Evolutionary conservation across 2,113 vertebrate species (phyloP).

Genomic region (Candoia aspera): DNA sequence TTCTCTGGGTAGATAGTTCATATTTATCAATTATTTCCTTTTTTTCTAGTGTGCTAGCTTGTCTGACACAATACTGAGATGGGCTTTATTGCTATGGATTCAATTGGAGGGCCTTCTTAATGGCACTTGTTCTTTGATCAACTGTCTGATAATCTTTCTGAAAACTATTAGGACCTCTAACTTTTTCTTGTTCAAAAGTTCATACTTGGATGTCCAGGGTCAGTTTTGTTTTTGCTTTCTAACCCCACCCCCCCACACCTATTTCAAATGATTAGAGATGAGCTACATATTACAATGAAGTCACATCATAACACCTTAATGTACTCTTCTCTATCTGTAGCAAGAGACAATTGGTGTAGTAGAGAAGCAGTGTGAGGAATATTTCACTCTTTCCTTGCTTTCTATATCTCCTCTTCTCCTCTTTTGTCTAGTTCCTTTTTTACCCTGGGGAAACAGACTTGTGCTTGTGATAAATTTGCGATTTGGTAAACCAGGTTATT

Average conservation of each 20-base stretch:
- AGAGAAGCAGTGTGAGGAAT: neutral
- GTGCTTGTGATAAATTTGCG: neutral
- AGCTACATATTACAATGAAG: neutral
- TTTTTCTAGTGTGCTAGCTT: no score
- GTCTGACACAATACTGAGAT: neutral
- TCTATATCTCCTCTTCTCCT: neutral
- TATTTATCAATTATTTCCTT: neutral
- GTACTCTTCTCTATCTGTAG: neutral
- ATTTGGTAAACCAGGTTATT: neutral
- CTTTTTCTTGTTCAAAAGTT: neutral
- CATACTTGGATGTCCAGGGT: neutral
- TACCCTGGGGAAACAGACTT: neutral
- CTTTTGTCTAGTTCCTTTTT: neutral
- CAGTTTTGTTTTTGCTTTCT: neutral
- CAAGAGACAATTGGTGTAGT: neutral
- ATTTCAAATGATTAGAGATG: neutral
- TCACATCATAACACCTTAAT: neutral
- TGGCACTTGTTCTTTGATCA: neutral
- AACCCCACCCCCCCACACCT: neutral
- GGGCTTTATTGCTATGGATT: neutral
- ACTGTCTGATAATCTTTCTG: neutral
- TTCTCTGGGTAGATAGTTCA: neutral
- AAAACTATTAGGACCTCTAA: neutral
- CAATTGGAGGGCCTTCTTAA: neutral
- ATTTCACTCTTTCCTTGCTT: neutral